These are phyloP conservation scores for Meloidogyne hapla DNA, from an alignment of 1,140 invertebrate genomes.

Conservation along the genomic window DNA sequence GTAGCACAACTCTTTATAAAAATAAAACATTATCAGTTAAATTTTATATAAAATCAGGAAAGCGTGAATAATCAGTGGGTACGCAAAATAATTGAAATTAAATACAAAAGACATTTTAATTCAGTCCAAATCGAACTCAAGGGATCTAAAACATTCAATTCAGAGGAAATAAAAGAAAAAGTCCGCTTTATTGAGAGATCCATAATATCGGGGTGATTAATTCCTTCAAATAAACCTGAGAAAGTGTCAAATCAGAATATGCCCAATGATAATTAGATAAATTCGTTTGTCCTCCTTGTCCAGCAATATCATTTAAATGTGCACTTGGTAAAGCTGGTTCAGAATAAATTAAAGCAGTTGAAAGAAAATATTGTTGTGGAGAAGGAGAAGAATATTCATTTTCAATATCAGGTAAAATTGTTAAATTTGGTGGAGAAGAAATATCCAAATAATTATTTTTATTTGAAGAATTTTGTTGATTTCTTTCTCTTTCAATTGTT, in stretches of 20 bases:
- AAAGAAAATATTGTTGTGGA: conserved; percentile 20
- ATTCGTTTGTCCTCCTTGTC: not conserved
- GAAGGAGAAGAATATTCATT: conserved; percentile 16
- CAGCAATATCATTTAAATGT: not conserved
- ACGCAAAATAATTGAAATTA: too few relatives aligned
- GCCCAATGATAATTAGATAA: conserved; percentile 14
- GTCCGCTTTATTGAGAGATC: too few relatives aligned
- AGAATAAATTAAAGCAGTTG: conserved; percentile 30
- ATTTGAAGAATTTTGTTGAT: not conserved
- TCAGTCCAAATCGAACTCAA: too few relatives aligned
- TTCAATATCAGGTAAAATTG: not conserved
- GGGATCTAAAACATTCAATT: too few relatives aligned
- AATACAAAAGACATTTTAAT: too few relatives aligned
- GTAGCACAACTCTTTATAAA: not conserved
- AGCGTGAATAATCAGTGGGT: too few relatives aligned
- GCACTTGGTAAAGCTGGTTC: conserved; percentile 33
- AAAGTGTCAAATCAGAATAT: conserved; percentile 25
- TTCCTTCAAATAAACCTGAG: conserved; percentile 15
- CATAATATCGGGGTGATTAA: not conserved
- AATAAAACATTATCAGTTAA: not conserved
- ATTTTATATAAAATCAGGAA: too few relatives aligned
- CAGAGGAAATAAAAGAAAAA: too few relatives aligned
- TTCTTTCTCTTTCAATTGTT: not conserved
- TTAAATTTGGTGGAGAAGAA: not conserved
- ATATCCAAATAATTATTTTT: not conserved